Base-by-base conservation (phyloP, 2,888 invertebrate genomes). In the Oscheius sp. region DNA sequence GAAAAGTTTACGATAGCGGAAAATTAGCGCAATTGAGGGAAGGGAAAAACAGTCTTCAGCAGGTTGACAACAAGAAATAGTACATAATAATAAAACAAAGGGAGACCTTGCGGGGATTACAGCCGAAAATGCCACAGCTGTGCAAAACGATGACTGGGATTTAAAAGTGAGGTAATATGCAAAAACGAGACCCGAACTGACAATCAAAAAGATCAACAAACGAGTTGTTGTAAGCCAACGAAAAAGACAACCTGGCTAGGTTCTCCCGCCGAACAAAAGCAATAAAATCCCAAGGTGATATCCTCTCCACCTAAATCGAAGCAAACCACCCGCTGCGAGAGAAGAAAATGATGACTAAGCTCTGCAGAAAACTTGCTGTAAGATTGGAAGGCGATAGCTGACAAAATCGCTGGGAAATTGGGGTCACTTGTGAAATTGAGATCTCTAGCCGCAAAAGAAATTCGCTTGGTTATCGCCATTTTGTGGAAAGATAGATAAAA, bases 351-450 rank as follows among this genome's bases (percentile, higher is more conserved):
- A 41, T 43, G 61, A 41, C 61, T 43, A 21, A 61, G 18, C 41
- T n/a, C 27, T 35, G 35, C n/a, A 27, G 61, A 61, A 61, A 61
- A 61, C 61, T 61, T 41, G 61, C 61, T 61, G 61, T 2, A 13
- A 55, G 56, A 55, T 55, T 41, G 59, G 59, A 13, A 23, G 21
- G 5, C 59, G 59, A 59, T 43, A 61, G 35, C 59, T 59, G 59
- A 59, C 59, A 59, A 43, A 21, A n/a, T n/a, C n/a, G n/a, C n/a
- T n/a, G n/a, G n/a, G n/a, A n/a, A n/a, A 41, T 61, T 45, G 61
- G 61, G 61, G 61, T 61, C 61, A 61, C 43, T 61, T n/a, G 61
- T 61, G 61, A 61, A 61, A 61, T 43, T 61, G 61, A 61, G 61
- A 61, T 21, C 5, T 16, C 13, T 18, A 49, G 49, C 49, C 49